Evolutionary conservation across 2,797 vertebrate genomes (phyloP).

Genomic region (Spondyliosoma cantharus): DNA sequence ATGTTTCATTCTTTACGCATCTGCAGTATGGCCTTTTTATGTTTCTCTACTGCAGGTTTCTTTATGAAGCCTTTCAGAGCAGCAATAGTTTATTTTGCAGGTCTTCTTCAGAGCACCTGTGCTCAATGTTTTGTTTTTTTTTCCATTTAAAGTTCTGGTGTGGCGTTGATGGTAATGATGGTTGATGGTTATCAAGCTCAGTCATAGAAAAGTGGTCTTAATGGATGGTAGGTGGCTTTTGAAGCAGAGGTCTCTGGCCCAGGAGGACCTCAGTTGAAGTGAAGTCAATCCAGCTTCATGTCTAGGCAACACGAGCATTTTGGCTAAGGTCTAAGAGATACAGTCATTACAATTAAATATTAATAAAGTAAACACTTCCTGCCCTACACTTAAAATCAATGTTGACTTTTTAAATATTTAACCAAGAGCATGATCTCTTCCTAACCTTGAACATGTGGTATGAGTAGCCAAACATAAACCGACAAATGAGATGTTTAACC

Average conservation of each 20-base stretch:
- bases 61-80: constrained; percentile 11
- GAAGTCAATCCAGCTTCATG: neutral
- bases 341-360: neutral
- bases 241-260: neutral
- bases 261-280: neutral
- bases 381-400: neutral
- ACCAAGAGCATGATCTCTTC: constrained; percentile 9
- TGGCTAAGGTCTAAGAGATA: neutral
- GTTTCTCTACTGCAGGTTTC: neutral
- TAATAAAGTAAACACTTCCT: constrained; percentile 17
- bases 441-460: neutral
- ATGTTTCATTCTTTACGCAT: neutral
- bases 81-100: neutral
- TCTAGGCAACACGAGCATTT: constrained; percentile 4
- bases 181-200: neutral
- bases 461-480: neutral
- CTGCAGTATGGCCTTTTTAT: constrained; percentile 14
- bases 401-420: constrained; percentile 27
- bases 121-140: neutral
- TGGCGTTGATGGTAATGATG: neutral
- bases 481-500: neutral
- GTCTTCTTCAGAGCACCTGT: neutral
- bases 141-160: neutral
- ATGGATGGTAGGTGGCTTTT: neutral
- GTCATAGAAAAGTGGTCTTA: neutral